Conservation (phyloP, 92 coral and sea anemone species). For the Porites lobata region DNA sequence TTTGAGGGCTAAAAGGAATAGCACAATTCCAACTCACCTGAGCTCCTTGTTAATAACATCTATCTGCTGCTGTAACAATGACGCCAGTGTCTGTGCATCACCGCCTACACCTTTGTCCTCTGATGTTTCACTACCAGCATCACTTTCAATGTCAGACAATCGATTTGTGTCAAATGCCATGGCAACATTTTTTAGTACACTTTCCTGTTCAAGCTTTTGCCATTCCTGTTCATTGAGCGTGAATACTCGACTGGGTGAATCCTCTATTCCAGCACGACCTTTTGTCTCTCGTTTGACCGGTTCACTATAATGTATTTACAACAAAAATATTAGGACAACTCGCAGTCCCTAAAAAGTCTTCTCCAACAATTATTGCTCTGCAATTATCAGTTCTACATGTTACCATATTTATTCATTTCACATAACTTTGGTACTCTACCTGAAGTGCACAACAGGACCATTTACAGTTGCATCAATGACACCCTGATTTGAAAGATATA, state of each 20-base stretch:
- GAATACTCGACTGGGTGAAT: slow-evolving; percentile 91
- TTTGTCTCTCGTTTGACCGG: slow-evolving; percentile 74
- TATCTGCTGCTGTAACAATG: slow-evolving; percentile 95
- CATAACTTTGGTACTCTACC: neutral
- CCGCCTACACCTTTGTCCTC: slow-evolving; percentile 87
- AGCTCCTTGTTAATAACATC: slow-evolving; percentile 94
- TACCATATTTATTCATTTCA: neutral
- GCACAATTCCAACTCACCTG: slow-evolving; percentile 58
- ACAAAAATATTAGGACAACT: neutral
- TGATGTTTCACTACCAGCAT: slow-evolving; percentile 66
- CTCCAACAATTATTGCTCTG: too few relatives aligned
- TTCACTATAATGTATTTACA: slow-evolving; percentile 1
- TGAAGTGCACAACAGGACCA: slow-evolving; percentile 19
- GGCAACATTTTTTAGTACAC: slow-evolving; percentile 89
- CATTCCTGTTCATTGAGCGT: slow-evolving; percentile 99
- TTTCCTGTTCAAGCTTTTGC: slow-evolving; percentile 97
- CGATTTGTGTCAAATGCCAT: slow-evolving; percentile 89
- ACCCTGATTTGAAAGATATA: neutral
- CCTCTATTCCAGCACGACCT: slow-evolving; percentile 88
- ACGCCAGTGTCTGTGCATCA: slow-evolving; percentile 92
- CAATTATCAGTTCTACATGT: too few relatives aligned
- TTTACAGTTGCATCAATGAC: slow-evolving; percentile 7
- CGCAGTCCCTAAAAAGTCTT: too few relatives aligned
- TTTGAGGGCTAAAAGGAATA: neutral
- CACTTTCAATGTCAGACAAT: slow-evolving; percentile 68